Base-by-base conservation (phyloP, 2,888 invertebrate genomes). In the Orthonychiurus folsomi region DNA sequence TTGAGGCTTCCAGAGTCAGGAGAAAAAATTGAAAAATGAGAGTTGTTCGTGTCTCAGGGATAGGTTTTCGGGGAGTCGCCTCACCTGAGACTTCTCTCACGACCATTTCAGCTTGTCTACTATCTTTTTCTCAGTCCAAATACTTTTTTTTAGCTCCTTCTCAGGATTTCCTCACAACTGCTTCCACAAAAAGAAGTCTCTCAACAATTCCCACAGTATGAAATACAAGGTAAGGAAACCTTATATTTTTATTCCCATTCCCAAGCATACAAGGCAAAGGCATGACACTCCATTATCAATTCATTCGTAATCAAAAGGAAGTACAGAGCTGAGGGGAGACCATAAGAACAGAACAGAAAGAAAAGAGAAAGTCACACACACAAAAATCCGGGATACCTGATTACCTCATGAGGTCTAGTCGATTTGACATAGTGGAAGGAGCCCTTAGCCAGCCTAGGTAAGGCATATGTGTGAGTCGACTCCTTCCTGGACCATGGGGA, bases 71-170 rank as follows among this genome's bases (percentile, higher is more conserved):
- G 28, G 27, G 50, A 59, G 56, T 64, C 61, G 56, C 55, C 66
- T 66, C 68, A 66, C 68, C 68, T 68, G 66, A 68, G 62, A 66
- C 63, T 64, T 66, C 65, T 68, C 68, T 64, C 68, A 68, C 66
- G 66, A 60, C 61, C 60, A 62, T 55, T 59, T 60, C 24, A 56
- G 21, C 48, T 50, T 47, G 50, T 28, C 28, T 62, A 59, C 56
- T 60, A 28, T 61, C 56, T 37, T 26, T 54, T 26, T 5, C 27
- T 12, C 23, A 3, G 37, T 50, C 37, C 53, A 54, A 26, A 24
- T 26, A 27, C 55, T 54, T 50, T 37, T 50, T 58, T 54, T 60
- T 27, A 55, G n/a, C 55, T 60, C 50, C 59, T 53, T 60, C 52
- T 55, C 27, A 26, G 5, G 27, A 55, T 27, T 50, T 21, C 9